phyloP scores from a whole-genome alignment of 1,140 invertebrate genomes.

The Eueides isabella region DNA sequence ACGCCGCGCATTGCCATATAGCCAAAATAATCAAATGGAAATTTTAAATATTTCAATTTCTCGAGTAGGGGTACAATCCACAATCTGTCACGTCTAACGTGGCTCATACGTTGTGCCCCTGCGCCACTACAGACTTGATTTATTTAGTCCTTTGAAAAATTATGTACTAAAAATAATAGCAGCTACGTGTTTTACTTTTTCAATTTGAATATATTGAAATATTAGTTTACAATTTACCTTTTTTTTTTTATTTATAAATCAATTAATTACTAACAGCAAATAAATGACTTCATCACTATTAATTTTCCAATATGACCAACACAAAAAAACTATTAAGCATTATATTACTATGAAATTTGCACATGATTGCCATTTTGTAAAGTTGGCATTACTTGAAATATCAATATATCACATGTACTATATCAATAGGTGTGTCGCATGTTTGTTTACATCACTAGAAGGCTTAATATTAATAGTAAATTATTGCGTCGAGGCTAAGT shows the following conservation, averaged over 20 bases:
- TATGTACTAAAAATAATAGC: too few relatives aligned
- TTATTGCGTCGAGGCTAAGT: constrained; percentile 3
- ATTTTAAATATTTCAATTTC: too few relatives aligned
- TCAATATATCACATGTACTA: neutral
- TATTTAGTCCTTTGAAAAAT: too few relatives aligned
- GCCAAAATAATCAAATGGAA: too few relatives aligned
- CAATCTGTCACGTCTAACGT: too few relatives aligned
- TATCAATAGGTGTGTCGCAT: constrained; percentile 13
- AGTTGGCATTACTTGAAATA: neutral
- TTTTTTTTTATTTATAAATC: neutral
- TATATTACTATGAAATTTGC: neutral
- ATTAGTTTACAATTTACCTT: too few relatives aligned
- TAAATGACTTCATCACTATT: neutral
- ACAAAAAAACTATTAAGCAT: neutral
- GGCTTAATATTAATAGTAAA: constrained; percentile 9
- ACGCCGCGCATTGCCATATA: too few relatives aligned
- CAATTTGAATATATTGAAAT: neutral
- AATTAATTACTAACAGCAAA: neutral
- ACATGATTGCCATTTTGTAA: neutral
- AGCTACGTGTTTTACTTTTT: too few relatives aligned
- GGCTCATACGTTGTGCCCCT: too few relatives aligned
- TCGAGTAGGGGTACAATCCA: too few relatives aligned
- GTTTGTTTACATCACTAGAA: constrained; percentile 20
- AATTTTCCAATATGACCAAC: neutral
- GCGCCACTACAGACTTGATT: too few relatives aligned